Evolutionary conservation across 1,140 invertebrate genomes (phyloP).

Genomic region (Drosophila aff.): DNA sequence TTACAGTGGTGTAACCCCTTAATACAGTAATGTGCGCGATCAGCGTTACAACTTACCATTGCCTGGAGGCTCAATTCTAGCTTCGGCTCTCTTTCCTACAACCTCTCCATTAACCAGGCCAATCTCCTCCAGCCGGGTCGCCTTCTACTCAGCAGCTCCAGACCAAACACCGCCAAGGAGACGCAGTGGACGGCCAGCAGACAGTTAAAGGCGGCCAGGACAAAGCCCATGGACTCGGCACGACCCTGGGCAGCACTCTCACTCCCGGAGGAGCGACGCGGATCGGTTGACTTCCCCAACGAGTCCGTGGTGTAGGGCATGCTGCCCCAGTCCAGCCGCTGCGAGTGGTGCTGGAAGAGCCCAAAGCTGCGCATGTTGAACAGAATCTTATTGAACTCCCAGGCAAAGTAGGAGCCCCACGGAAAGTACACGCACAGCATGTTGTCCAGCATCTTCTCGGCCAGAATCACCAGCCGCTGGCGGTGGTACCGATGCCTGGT

Average conservation of each 20-base stretch:
- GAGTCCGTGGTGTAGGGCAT: constrained; percentile 12
- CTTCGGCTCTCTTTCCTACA: constrained; percentile 1
- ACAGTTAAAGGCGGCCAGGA: constrained; percentile 50
- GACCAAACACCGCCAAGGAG: constrained; percentile 23
- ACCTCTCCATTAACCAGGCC: neutral
- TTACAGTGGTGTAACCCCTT: no score
- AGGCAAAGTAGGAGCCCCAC: constrained; percentile 49
- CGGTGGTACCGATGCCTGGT: constrained; percentile 3
- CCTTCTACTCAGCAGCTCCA: constrained; percentile 38
- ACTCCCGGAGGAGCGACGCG: neutral
- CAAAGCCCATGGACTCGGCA: constrained; percentile 55
- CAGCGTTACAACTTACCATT: no score
- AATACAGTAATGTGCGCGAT: no score
- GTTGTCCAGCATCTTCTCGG: constrained; percentile 53
- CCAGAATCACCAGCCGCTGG: constrained; percentile 23
- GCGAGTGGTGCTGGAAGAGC: constrained; percentile 27
- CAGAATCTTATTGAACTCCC: constrained; percentile 20
- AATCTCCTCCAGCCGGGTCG: constrained; percentile 13
- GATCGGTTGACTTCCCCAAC: neutral
- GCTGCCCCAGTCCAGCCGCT: constrained; percentile 12
- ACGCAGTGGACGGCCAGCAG: constrained; percentile 18
- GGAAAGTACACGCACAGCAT: constrained; percentile 68
- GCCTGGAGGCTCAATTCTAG: no score
- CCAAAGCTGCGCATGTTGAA: constrained; percentile 63
- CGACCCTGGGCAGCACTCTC: neutral